Percentiles rank a stretch among this genome's conserved stretches.
Conservation (phyloP, 2,888 invertebrate species). For the Oscheius sp. region DNA sequence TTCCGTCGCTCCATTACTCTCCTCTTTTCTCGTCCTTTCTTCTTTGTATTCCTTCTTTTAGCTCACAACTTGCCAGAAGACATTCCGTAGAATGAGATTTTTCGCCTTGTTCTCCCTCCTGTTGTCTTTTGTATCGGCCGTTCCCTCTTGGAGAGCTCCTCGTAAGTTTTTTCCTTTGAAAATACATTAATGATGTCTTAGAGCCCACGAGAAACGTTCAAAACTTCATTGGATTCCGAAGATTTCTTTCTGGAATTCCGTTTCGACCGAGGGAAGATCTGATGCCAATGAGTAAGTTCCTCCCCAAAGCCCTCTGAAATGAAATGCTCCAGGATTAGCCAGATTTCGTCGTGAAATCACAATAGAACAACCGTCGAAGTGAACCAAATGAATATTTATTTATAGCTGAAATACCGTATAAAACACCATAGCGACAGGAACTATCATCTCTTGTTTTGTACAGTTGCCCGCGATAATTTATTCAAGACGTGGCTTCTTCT, state of each 20-base stretch:
- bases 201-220: slow-evolving; percentile 10
- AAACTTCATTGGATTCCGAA: slow-evolving; percentile 17
- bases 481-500: slow-evolving; percentile 21
- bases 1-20: slow-evolving; percentile 7
- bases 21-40: not conserved
- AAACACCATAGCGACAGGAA: slow-evolving; percentile 5
- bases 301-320: too few species aligned
- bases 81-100: slow-evolving; percentile 2
- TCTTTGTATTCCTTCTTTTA: not conserved
- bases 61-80: too few species aligned
- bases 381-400: slow-evolving; percentile 4
- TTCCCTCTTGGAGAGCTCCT: slow-evolving; percentile 2
- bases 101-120: not conserved
- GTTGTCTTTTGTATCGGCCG: not conserved
- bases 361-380: slow-evolving; percentile 8
- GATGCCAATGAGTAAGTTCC: slow-evolving; percentile 25
- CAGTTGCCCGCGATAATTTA: too few species aligned
- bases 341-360: slow-evolving; percentile 8
- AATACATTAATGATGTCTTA: not conserved
- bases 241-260: slow-evolving; percentile 20
- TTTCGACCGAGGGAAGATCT: slow-evolving; percentile 17
- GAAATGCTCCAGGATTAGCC: slow-evolving; percentile 1
- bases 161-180: not conserved
- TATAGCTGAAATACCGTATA: slow-evolving; percentile 11
- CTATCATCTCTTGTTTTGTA: not conserved